Evolutionary conservation across 2,888 invertebrate species (phyloP), one percentile per base, ranked within the genome.

Genomic region (Holacanthella duospinosa): DNA sequence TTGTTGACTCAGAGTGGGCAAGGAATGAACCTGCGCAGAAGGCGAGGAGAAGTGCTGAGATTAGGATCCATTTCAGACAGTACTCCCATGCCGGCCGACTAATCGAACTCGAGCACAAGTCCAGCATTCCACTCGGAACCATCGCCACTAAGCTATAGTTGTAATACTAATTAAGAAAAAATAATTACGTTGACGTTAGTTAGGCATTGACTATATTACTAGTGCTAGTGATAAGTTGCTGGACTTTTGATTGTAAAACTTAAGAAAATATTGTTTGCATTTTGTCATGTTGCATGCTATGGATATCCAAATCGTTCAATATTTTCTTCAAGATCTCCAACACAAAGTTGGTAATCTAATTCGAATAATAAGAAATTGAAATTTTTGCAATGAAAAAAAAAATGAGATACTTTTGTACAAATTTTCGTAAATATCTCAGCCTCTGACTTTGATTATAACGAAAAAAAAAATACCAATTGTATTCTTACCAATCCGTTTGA

Each of bases 51-150:
- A 85, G 83, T 71, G 85, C 78, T 71, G 78, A 79, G 63, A 83
- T 80, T 55, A 82, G 82, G 62, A 80, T 78, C 75, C 82, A 88
- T 74, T 87, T 87, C 59, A 90, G 78, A 25, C 82, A 77, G 3
- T 80, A 79, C 76, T 92, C 92, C 89, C 89, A 93, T 1, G 78
- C 77, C 0, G 91, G 93, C 53, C 91, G 82, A 1, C 83, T 82
- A 59, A 91, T 77, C 1, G 84, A 81, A 16, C 81, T 79, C 0
- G 86, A 83, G 76, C 93, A 92, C 59, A 82, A 78, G 12, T 83
- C 81, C 66, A 92, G 77, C 74, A 85, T 83, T 67, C 84, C 81
- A 0, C 80, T 79, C 59, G 83, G 85, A 65, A 85, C 78, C 65
- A 84, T 84, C 2, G 87, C 86, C 58, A 86, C 81, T 65, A 91